Percentiles rank a stretch among this genome's conserved stretches.
phyloP scores from a whole-genome alignment of 2,113 vertebrate species.

The Leucoraja erinaceus region DNA sequence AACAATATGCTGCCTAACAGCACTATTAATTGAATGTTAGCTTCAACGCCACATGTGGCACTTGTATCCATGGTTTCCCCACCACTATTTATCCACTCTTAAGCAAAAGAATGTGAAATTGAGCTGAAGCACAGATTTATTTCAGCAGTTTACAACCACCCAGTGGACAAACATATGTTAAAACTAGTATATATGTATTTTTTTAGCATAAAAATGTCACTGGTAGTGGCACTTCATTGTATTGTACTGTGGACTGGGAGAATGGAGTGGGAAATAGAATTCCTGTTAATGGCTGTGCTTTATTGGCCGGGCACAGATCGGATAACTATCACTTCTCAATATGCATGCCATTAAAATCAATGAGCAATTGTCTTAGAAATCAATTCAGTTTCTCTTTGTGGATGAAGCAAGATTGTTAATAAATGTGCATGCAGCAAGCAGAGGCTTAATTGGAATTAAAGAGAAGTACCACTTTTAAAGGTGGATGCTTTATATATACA shows the following conservation, averaged over 20 bases:
- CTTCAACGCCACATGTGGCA: slow-evolving; percentile 24
- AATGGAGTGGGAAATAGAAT: neutral
- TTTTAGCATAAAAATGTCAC: neutral
- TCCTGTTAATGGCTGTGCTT: neutral
- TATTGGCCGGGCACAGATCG: neutral
- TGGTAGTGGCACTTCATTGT: neutral
- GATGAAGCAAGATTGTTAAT: neutral
- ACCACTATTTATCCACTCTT: neutral
- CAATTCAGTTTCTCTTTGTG: neutral
- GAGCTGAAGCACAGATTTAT: neutral
- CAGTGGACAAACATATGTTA: neutral
- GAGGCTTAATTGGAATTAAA: neutral
- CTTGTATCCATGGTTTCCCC: neutral
- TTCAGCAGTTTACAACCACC: neutral
- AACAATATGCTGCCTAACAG: slow-evolving; percentile 20
- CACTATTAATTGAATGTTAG: slow-evolving; percentile 24
- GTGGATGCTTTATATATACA: neutral
- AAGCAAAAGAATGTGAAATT: neutral
- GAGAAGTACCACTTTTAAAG: neutral
- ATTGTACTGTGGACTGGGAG: neutral
- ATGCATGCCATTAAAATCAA: neutral
- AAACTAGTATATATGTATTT: neutral
- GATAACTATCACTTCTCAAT: neutral
- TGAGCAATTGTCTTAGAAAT: neutral
- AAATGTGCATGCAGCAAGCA: neutral